Evolutionary conservation across 2,113 vertebrate species (phyloP).

Genomic region (Chlamydotis undulata): DNA sequence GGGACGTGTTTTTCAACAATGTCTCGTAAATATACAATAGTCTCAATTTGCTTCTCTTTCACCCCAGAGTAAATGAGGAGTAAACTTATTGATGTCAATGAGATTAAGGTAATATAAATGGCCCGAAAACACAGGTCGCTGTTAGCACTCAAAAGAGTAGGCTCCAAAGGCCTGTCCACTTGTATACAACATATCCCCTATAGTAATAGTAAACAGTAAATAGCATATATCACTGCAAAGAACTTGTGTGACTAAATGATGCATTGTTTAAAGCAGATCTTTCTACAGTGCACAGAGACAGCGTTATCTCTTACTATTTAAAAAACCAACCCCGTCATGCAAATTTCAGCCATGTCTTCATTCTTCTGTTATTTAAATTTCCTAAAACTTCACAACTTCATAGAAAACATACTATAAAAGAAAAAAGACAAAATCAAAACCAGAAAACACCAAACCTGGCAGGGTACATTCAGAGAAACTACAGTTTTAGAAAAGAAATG

Average conservation of each 20-base stretch:
- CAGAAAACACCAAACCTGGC: neutral
- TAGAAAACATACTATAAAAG: neutral
- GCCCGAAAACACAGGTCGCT: slow-evolving; percentile 1
- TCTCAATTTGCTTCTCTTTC: neutral
- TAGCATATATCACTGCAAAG: neutral
- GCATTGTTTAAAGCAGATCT: neutral
- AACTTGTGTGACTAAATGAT: neutral
- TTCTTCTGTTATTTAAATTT: neutral
- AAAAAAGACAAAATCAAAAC: neutral
- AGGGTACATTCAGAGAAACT: neutral
- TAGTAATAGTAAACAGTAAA: neutral
- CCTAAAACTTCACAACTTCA: neutral
- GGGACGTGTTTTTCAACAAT: neutral
- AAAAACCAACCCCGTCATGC: neutral
- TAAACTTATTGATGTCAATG: slow-evolving; percentile 18
- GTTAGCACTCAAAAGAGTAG: slow-evolving; percentile 3
- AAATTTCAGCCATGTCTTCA: neutral
- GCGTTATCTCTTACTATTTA: neutral
- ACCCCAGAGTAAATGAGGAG: slow-evolving; percentile 11
- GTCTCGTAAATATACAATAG: neutral
- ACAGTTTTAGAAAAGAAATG: neutral
- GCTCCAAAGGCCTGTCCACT: neutral
- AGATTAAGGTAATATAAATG: slow-evolving; percentile 37
- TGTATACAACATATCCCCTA: neutral
- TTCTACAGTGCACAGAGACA: neutral